These are phyloP conservation scores for Drosophila prostipennis DNA, from an alignment of 2,888 invertebrate genomes.

Conservation along the genomic window DNA sequence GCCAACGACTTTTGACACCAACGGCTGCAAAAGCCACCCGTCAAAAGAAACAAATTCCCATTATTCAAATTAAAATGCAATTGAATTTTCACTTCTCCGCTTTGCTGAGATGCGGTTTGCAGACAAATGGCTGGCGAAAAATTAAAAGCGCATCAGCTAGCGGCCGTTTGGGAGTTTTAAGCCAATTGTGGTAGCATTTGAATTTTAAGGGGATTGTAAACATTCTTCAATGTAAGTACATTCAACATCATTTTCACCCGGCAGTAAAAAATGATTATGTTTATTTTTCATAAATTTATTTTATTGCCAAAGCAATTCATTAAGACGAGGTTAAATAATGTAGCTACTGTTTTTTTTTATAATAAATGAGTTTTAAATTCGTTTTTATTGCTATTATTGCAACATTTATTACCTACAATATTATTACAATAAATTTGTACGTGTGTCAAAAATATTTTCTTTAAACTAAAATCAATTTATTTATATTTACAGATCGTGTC, in stretches of 20 bases:
- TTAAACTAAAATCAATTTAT: background rate
- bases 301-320: background rate
- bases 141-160: constrained; percentile 48
- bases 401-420: background rate
- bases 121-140: constrained; percentile 35
- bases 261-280: background rate
- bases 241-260: background rate
- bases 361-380: background rate
- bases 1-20: constrained; percentile 70
- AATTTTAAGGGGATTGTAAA: constrained; percentile 6
- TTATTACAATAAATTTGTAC: too few relatives aligned
- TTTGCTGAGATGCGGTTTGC: constrained; percentile 27
- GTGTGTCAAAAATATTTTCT: background rate
- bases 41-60: constrained; percentile 63
- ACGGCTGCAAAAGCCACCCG: constrained; percentile 38
- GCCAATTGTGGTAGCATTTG: constrained; percentile 32
- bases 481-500: background rate
- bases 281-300: background rate
- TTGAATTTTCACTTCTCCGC: constrained; percentile 74
- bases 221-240: constrained; percentile 1
- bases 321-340: background rate
- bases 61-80: constrained; percentile 76
- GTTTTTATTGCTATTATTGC: background rate
- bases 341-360: background rate
- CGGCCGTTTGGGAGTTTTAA: constrained; percentile 25